Conservation (phyloP, 2,113 vertebrate genomes). For the Bostrychus sinensis region DNA sequence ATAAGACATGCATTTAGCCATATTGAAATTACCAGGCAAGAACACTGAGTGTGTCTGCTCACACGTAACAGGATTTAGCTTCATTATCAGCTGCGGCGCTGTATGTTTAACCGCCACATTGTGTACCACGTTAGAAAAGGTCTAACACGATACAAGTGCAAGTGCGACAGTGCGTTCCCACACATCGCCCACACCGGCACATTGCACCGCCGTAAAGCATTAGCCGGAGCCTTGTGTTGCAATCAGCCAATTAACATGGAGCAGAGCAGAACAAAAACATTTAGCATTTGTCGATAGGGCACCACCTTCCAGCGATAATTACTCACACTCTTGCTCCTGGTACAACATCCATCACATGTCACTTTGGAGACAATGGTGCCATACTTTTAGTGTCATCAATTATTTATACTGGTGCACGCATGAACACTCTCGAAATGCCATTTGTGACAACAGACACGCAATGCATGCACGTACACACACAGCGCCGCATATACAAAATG, state of each 20-base stretch:
- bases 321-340: slow-evolving; percentile 20
- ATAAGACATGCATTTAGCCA: neutral
- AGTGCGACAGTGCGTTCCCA: neutral
- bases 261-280: slow-evolving; percentile 70
- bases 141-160: slow-evolving; percentile 9
- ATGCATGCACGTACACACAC: slow-evolving; percentile 8
- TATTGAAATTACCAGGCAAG: slow-evolving; percentile 8
- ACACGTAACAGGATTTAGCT: slow-evolving; percentile 31
- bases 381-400: slow-evolving; percentile 55
- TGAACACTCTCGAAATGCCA: slow-evolving; percentile 20
- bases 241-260: slow-evolving; percentile 76
- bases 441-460: slow-evolving; percentile 31
- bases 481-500: slow-evolving; percentile 11
- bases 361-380: slow-evolving; percentile 50
- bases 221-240: slow-evolving; percentile 63
- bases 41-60: slow-evolving; percentile 8
- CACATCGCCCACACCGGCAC: slow-evolving; percentile 3
- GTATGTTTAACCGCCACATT: slow-evolving; percentile 12
- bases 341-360: slow-evolving; percentile 50
- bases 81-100: slow-evolving; percentile 22
- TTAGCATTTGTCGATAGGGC: slow-evolving; percentile 74
- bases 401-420: slow-evolving; percentile 56
- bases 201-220: slow-evolving; percentile 42
- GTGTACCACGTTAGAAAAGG: slow-evolving; percentile 10
- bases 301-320: slow-evolving; percentile 73